Percentiles rank a stretch among this genome's conserved stretches.
phyloP scores from a whole-genome alignment of 1,140 invertebrate species.

The Gonioctena quinquepunctata region DNA sequence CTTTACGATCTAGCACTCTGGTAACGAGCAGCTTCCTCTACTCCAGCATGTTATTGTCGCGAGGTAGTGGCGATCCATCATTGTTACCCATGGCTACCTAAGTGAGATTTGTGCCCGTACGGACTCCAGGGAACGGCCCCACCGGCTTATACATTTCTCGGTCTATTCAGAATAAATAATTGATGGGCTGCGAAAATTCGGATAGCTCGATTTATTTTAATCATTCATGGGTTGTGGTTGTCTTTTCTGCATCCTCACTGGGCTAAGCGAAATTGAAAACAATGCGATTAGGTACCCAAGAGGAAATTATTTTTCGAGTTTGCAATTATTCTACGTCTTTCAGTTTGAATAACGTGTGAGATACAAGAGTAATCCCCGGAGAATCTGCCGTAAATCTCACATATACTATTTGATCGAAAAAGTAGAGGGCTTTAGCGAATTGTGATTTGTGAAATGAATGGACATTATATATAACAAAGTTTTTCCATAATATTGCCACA shows the following conservation, averaged over 20 bases:
- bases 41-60: neutral
- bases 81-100: constrained; percentile 20
- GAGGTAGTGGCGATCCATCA: constrained; percentile 9
- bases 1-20: neutral
- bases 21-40: neutral
- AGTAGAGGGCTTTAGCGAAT: too few species aligned
- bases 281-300: neutral
- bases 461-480: too few species aligned
- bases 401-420: too few species aligned
- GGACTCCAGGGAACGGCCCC: constrained; percentile 1
- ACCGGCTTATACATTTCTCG: neutral
- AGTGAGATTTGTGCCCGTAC: constrained; percentile 21
- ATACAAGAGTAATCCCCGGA: too few species aligned
- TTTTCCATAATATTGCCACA: too few species aligned
- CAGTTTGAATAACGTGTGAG: too few species aligned
- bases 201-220: constrained; percentile 17
- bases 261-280: neutral
- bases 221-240: neutral
- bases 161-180: constrained; percentile 20
- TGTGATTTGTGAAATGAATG: too few species aligned
- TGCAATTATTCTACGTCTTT: too few species aligned
- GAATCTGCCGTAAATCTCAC: too few species aligned
- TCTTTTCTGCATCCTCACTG: neutral
- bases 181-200: constrained; percentile 7
- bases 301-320: neutral